phyloP scores from a whole-genome alignment of 2,888 invertebrate genomes.

The Tridacna gigas region DNA sequence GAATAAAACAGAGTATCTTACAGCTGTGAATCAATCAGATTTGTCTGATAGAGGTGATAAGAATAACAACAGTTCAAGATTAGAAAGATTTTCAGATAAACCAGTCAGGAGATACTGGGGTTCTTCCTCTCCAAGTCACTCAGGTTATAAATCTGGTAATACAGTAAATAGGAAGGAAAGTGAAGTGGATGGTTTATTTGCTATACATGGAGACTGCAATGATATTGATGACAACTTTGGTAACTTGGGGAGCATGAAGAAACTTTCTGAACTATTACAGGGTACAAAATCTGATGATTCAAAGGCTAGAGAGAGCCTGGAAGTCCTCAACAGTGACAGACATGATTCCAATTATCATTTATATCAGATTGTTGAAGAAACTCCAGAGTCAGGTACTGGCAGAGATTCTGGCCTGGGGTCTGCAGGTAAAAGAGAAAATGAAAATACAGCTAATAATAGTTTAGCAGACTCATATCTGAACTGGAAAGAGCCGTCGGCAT shows the following conservation, averaged over 20 bases:
- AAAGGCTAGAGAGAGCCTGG: constrained; percentile 31
- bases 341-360: neutral
- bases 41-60: constrained; percentile 31
- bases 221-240: constrained; percentile 49
- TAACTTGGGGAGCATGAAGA: constrained; percentile 39
- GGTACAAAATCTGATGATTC: constrained; percentile 52
- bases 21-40: constrained; percentile 35
- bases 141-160: neutral
- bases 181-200: constrained; percentile 28
- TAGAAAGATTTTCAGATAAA: neutral
- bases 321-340: constrained; percentile 20
- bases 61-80: constrained; percentile 10
- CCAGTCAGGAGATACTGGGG: constrained; percentile 4
- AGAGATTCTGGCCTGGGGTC: constrained; percentile 75
- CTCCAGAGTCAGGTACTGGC: constrained; percentile 65
- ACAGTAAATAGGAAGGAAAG: neutral
- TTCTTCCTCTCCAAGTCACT: neutral
- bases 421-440: constrained; percentile 61
- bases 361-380: constrained; percentile 47
- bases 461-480: neutral
- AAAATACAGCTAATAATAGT: constrained; percentile 6
- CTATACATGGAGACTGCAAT: constrained; percentile 32
- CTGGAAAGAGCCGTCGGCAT: constrained; percentile 45
- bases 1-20: constrained; percentile 56
- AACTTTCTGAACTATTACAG: constrained; percentile 42